Conservation (phyloP, 2,797 vertebrate genomes). For the Bradypodion pumilum region DNA sequence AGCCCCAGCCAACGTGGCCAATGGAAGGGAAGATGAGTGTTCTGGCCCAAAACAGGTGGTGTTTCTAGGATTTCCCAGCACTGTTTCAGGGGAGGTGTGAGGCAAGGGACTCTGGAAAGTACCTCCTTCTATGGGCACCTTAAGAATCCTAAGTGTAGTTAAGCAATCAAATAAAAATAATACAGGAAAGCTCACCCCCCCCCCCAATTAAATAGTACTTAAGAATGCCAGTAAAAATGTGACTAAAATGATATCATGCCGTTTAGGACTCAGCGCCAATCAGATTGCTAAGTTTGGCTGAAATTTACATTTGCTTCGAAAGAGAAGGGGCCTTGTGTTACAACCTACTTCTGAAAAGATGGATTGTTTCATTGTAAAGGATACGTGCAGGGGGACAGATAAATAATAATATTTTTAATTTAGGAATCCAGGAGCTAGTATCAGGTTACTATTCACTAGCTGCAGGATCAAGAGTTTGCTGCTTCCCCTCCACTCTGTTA, state of each 20-base stretch:
- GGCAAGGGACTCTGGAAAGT: neutral
- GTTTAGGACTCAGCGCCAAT: neutral
- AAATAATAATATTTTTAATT: neutral
- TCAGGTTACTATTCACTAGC: neutral
- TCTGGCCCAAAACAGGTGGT: neutral
- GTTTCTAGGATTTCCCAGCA: neutral
- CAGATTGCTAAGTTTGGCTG: slow-evolving; percentile 47
- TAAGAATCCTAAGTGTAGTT: neutral
- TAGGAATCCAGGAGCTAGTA: neutral
- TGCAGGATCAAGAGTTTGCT: fast-evolving
- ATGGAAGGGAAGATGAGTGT: neutral
- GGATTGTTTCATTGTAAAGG: neutral
- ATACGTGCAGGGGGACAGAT: neutral
- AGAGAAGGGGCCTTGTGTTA: neutral
- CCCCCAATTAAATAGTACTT: slow-evolving; percentile 4
- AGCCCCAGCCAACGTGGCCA: neutral
- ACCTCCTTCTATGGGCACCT: neutral
- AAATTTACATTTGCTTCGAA: neutral
- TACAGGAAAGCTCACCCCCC: slow-evolving; percentile 13
- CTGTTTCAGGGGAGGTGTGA: neutral
- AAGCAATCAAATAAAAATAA: neutral
- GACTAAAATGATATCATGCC: neutral
- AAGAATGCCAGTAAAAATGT: slow-evolving; percentile 41
- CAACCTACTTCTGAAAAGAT: neutral
- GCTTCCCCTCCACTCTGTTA: fast-evolving